Evolutionary conservation across 2,113 vertebrate species (phyloP), one percentile per base, ranked within the genome.

Genomic region (Pleuronectes platessa): DNA sequence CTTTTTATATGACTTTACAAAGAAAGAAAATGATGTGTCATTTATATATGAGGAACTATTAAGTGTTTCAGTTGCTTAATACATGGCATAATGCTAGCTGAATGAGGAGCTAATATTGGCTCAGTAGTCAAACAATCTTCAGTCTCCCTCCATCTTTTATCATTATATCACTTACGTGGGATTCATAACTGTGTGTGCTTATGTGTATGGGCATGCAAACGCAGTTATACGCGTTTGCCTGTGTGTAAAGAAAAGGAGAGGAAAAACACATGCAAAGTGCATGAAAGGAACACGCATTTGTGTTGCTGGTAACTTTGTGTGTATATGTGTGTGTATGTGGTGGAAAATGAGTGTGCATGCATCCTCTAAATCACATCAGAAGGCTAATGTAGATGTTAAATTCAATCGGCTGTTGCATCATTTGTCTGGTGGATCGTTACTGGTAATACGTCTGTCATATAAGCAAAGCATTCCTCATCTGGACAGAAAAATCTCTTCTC

Each of bases 361-460:
- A 65, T 74, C 45, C 61, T 51, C 56, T 83, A 86, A 91, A 90
- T 90, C 81, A 73, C 85, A 89, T 90, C 83, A 91, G 59, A 60
- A n/a, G 20, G 79, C 85, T 86, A 88, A 90, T 91, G 86, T 86
- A 89, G 85, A 90, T 82, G 85, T 88, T 85, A 86, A 90, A 90
- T 91, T 90, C 83, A 91, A 91, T 91, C 47, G 75, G 74, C 85
- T 81, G 76, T 79, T 68, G 81, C 86, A 87, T 89, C 83, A 90
- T 91, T 90, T 89, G 86, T 91, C 88, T 86, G 74, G 47, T 61
- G 67, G 76, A 90, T 89, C 79, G 61, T 89, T 90, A 86, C 83
- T 76, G 83, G 86, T 86, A 85, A 89, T 86, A 81, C 49, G 78
- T 86, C 88, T 88, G 90, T 91, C 88, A 89, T 89, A 88, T 90